phyloP scores from a whole-genome alignment of 2,113 vertebrate species.

The Glaucidium brasilianum region DNA sequence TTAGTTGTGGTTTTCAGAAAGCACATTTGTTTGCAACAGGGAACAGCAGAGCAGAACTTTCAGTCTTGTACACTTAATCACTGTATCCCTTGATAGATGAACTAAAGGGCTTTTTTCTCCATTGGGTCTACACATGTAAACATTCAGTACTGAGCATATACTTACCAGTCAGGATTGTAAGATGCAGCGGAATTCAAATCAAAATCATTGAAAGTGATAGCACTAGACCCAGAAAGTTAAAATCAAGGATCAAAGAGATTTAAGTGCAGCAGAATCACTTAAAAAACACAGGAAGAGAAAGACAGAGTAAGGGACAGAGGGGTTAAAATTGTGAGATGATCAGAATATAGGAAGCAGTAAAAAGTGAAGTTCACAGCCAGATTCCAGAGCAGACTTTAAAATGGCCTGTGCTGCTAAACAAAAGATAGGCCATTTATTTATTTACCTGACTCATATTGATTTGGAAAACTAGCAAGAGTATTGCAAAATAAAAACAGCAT shows the following conservation, averaged over 20 bases:
- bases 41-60: background rate
- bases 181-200: background rate
- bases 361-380: background rate
- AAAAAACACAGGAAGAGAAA: background rate
- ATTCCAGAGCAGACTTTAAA: background rate
- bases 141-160: background rate
- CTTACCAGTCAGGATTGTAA: background rate
- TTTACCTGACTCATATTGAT: background rate
- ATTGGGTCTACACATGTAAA: background rate
- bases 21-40: background rate
- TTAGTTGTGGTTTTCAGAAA: slow-evolving; percentile 27
- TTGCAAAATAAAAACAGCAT: slow-evolving; percentile 5
- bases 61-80: background rate
- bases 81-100: background rate
- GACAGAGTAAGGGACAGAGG: background rate
- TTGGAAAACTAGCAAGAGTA: slow-evolving; percentile 1
- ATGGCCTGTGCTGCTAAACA: background rate
- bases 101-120: background rate
- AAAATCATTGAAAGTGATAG: background rate
- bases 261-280: background rate
- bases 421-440: slow-evolving; percentile 15
- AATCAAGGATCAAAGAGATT: background rate
- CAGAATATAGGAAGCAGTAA: background rate
- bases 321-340: background rate
- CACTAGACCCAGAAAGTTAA: background rate